Evolutionary conservation across 1,140 invertebrate species (phyloP), one percentile per base, ranked within the genome.

Genomic region (Lordiphosa collinella): DNA sequence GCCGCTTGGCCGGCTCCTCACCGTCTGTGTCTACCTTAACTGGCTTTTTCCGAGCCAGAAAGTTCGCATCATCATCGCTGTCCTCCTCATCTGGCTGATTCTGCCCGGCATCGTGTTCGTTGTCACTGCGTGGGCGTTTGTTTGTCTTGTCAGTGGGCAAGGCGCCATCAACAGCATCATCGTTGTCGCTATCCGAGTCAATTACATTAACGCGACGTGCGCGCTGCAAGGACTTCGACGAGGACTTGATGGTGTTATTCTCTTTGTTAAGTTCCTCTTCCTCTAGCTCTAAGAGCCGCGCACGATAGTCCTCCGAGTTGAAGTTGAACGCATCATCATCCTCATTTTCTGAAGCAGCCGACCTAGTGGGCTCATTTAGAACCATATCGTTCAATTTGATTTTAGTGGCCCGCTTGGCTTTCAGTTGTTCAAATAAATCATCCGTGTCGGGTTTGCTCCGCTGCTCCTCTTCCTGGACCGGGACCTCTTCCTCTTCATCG

Each of bases 141-240:
- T 74, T 87, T 87, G 75, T 62, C 67, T 62, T 74, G 65, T 59
- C 44, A 66, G 50, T 55, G 34, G 67, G 62, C 56, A 52, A 61
- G 70, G 74, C 70, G 69, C 59, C 73, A 59, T 32, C 55, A 47
- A 38, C 53, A 46, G 40, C 36, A 47, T 56, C 58, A 48, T 71
- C 67, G 48, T 86, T 80, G 61, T 88, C 87, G 66, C 64, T 74
- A 71, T 88, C 84, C 43, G 87, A 88, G 64, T 88, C 87, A 84
- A 88, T 88, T 82, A 88, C 64, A 75, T 88, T 88, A 85, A 72
- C 80, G 62, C 86, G 86, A 66, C 86, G 86, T 78, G 71, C 66
- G 63, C 86, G 86, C 51, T 79, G 62, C 58, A 59, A 48, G 48
- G 78, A 78, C 40, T 22, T 14, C 6, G 46, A 36, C 12, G 29